Base-by-base conservation (phyloP, 2,797 vertebrate species). In the Hemibagrus guttatus region DNA sequence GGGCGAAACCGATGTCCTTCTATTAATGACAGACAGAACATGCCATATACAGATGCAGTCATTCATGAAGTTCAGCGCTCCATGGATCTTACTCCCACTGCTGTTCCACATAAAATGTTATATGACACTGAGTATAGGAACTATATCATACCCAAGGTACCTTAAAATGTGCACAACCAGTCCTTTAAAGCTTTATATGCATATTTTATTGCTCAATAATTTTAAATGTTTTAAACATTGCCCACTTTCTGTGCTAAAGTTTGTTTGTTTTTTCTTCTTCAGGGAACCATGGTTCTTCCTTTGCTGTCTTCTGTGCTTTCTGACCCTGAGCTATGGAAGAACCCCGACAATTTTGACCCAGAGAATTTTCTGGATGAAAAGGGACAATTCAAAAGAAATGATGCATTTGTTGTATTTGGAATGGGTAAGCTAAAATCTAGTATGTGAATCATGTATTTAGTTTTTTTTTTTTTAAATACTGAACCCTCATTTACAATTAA, bases 281-380 rank as follows among this genome's bases (percentile, higher is more conserved):
- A 93, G 92, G 91, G 87, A 39, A 90, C 90, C 13, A 66, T 86
- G 52, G 85, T 91, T 69, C 72, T 90, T 56, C 90, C 91, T 28
- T 87, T 92, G 23, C 28, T 92, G 46, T 89, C 88, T 3, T 92
- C 92, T 6, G 91, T 89, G 66, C 94, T 11, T 87, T 91, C 61
- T 80, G 95, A 95, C 84, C 86, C 91, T 13, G 86, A 87, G 71
- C 90, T 92, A 49, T 96, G 94, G 91, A 88, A 92, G 81, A 91
- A 89, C 1, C 94, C 94, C 9, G 0, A 26, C 0, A 83, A 87
- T 3, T 95, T 96, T 89, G 89, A 94, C 83, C 94, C 94, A 7
- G 87, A 93, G 21, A 93, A 95, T 89, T 95, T 96, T 83, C 88
- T 95, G 86, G 92, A 94, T 79, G 91, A 93, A 13, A 81, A 92